These are phyloP conservation scores for Pristionchus entomophagus DNA, from an alignment of 2,888 invertebrate species.

Conservation along the genomic window DNA sequence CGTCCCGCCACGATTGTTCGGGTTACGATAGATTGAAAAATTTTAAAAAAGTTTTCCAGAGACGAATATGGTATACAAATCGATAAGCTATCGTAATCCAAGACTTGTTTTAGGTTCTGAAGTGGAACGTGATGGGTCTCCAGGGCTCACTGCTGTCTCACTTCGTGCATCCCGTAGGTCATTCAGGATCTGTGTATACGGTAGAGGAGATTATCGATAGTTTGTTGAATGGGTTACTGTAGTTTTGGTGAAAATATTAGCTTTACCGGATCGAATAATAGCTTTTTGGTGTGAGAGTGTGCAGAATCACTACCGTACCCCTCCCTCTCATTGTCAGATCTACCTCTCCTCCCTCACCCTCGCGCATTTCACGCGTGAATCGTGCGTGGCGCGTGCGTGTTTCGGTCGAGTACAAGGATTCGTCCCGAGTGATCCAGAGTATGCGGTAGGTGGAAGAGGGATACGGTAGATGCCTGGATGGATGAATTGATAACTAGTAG, in stretches of 20 bases:
- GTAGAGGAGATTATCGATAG: background rate
- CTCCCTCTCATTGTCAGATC: background rate
- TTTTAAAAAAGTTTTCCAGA: too few relatives aligned
- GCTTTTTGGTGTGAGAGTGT: background rate
- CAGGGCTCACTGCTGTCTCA: slow-evolving; percentile 79
- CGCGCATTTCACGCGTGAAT: slow-evolving; percentile 44
- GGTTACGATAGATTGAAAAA: background rate
- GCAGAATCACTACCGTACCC: background rate
- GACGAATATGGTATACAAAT: background rate
- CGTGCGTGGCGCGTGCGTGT: slow-evolving; percentile 42
- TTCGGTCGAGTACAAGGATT: background rate
- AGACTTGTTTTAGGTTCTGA: slow-evolving; percentile 73
- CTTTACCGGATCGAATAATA: too few relatives aligned
- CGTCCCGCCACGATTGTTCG: background rate
- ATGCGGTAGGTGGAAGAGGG: background rate
- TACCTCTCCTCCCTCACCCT: slow-evolving; percentile 47
- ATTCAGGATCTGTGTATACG: background rate
- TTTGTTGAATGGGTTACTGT: background rate
- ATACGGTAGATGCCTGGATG: too few relatives aligned
- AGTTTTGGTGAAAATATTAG: too few relatives aligned
- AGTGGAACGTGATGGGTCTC: slow-evolving; percentile 79
- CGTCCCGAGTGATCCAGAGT: background rate
- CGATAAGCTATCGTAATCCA: background rate
- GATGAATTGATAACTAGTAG: too few relatives aligned
- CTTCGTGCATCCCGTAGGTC: slow-evolving; percentile 82